Percentiles rank a stretch among this genome's conserved stretches.
phyloP scores from a whole-genome alignment of 2,888 invertebrate genomes.

The Dendrolimus houi region DNA sequence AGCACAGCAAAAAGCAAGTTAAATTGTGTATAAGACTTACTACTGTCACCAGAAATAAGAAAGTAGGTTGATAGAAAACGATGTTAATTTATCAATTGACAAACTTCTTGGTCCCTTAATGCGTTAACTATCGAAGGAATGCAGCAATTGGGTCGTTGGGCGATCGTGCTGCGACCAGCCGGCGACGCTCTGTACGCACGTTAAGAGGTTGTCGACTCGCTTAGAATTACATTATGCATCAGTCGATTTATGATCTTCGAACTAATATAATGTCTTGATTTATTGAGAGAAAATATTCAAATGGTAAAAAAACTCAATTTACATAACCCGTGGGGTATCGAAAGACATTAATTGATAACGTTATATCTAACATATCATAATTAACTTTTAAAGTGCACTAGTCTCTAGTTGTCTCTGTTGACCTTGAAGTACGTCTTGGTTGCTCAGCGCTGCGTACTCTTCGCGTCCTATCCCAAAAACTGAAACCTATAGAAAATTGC shows the following conservation, averaged over 20 bases:
- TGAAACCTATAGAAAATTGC: too few relatives aligned
- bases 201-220: constrained; percentile 11
- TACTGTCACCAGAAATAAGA: neutral
- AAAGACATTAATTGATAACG: too few relatives aligned
- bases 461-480: too few relatives aligned
- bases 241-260: constrained; percentile 4
- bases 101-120: constrained; percentile 1
- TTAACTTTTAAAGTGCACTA: too few relatives aligned
- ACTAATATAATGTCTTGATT: neutral
- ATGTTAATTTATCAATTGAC: neutral
- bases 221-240: constrained; percentile 3
- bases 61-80: neutral
- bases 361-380: too few relatives aligned
- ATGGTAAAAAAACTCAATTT: too few relatives aligned
- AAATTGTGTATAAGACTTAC: too few relatives aligned
- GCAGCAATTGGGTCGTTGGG: neutral
- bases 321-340: too few relatives aligned
- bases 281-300: neutral
- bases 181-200: constrained; percentile 1
- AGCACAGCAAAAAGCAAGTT: too few relatives aligned
- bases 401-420: too few relatives aligned
- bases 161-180: neutral
- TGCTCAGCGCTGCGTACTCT: too few relatives aligned
- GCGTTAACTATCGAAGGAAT: constrained; percentile 2
- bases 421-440: too few relatives aligned